phyloP scores from a whole-genome alignment of 2,113 vertebrate species.

The Alethe diademata region DNA sequence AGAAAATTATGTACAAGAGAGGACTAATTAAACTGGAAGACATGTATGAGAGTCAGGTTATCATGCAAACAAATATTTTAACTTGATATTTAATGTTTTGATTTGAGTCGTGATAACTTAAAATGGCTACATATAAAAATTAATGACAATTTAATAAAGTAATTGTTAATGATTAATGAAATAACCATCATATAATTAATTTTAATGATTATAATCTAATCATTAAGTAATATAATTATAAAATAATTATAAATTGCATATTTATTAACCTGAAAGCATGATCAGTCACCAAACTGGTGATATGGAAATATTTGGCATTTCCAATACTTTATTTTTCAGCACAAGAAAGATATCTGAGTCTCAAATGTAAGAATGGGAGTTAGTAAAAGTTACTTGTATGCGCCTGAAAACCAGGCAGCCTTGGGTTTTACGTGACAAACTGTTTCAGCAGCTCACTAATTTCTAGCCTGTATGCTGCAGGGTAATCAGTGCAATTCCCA shows the following conservation, averaged over 20 bases:
- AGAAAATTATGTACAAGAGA: background rate
- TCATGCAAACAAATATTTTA: background rate
- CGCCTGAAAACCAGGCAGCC: background rate
- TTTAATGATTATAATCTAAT: background rate
- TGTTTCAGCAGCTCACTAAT: slow-evolving; percentile 18
- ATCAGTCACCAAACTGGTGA: background rate
- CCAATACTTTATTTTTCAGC: background rate
- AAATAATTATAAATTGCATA: background rate
- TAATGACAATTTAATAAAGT: background rate
- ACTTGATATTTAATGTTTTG: background rate
- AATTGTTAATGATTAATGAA: background rate
- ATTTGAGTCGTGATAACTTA: background rate
- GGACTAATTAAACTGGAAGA: background rate
- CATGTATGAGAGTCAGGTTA: background rate
- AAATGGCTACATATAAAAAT: background rate
- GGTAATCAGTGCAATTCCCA: slow-evolving; percentile 61
- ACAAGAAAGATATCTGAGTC: background rate
- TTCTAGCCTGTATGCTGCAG: slow-evolving; percentile 23
- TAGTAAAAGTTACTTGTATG: background rate
- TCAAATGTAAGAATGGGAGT: background rate
- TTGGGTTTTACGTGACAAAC: background rate
- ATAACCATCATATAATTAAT: background rate
- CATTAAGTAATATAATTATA: background rate
- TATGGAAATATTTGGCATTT: background rate
- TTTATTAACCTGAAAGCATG: background rate